Evolutionary conservation across 2,113 vertebrate genomes (phyloP).

Genomic region (Chlamydotis undulata): DNA sequence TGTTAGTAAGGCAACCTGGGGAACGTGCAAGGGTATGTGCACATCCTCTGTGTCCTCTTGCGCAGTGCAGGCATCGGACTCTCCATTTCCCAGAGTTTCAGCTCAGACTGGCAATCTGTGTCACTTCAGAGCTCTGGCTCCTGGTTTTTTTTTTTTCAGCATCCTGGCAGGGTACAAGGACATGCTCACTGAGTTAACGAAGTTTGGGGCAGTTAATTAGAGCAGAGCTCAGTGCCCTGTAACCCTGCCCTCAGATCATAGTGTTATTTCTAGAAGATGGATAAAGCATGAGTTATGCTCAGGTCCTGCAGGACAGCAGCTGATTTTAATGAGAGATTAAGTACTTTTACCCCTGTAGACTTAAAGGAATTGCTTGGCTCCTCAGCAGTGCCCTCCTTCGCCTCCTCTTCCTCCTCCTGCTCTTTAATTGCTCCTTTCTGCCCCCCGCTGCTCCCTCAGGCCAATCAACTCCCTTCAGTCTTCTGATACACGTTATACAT

Average conservation of each 20-base stretch:
- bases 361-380: neutral
- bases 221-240: neutral
- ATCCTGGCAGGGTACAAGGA: neutral
- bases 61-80: accelerated
- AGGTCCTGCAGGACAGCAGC: neutral
- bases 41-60: neutral
- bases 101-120: neutral
- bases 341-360: neutral
- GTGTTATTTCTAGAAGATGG: neutral
- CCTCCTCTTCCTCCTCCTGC: slow-evolving; percentile 15
- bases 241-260: neutral
- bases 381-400: neutral
- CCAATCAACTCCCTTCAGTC: slow-evolving; percentile 15
- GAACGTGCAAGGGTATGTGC: neutral
- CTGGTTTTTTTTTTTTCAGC: neutral
- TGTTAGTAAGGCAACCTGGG: neutral
- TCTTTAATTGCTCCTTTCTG: slow-evolving; percentile 14
- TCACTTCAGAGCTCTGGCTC: neutral
- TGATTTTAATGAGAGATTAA: slow-evolving; percentile 17
- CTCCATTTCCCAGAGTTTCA: neutral
- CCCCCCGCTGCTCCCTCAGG: neutral
- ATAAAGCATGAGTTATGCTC: neutral
- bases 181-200: neutral
- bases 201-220: neutral
- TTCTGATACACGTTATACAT: slow-evolving; percentile 48